A percentile compares a stretch with the other conserved stretches of the same genome.
Conservation (phyloP, 2,888 invertebrate species). For the Catonia carolina region DNA sequence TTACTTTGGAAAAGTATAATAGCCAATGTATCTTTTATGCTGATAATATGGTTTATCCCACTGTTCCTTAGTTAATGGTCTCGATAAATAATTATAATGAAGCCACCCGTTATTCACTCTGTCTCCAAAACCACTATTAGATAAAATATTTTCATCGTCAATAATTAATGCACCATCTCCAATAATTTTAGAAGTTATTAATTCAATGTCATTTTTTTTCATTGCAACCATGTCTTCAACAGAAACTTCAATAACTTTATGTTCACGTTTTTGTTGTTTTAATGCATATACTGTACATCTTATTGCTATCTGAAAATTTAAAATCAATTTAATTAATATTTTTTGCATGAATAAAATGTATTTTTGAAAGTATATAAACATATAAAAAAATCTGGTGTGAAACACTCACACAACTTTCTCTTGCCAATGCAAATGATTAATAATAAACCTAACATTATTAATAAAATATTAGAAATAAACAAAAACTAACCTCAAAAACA, state of each 20-base stretch:
- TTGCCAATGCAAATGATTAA: too few relatives aligned
- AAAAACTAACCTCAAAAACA: too few relatives aligned
- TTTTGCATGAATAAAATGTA: too few relatives aligned
- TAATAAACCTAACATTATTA: too few relatives aligned
- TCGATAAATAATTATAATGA: constrained; percentile 55
- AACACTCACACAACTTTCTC: too few relatives aligned
- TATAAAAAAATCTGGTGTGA: too few relatives aligned
- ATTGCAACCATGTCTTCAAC: constrained; percentile 4
- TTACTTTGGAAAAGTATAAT: constrained; percentile 49
- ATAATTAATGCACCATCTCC: neutral
- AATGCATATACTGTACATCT: constrained; percentile 56
- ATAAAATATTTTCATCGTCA: neutral
- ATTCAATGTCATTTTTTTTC: neutral
- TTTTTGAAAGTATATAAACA: too few relatives aligned
- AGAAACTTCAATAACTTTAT: constrained; percentile 49
- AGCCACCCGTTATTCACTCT: constrained; percentile 69
- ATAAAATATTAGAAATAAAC: too few relatives aligned
- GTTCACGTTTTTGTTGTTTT: constrained; percentile 63
- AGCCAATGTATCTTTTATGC: constrained; percentile 57
- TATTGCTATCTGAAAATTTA: constrained; percentile 47
- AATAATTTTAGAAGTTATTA: constrained; percentile 1
- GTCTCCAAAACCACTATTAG: constrained; percentile 14
- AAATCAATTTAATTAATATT: constrained; percentile 5
- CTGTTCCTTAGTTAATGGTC: constrained; percentile 55
- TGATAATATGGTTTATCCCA: constrained; percentile 69